These are phyloP conservation scores for Diplosoma virens DNA, from an alignment of 23 tunicate genomes.

Conservation along the genomic window DNA sequence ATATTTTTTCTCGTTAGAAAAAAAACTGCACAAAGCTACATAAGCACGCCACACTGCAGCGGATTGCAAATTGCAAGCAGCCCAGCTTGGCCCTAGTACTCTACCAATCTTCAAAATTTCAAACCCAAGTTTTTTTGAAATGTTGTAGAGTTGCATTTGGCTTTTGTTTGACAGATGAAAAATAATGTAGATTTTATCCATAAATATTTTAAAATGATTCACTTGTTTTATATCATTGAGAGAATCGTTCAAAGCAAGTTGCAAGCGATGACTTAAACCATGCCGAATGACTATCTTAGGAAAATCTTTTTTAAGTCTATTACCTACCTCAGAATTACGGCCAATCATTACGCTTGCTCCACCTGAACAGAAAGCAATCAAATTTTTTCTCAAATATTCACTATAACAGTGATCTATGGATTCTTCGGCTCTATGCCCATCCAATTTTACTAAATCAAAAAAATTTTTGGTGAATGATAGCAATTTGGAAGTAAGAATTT, in stretches of 20 bases:
- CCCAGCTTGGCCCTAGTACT: conserved; percentile 21
- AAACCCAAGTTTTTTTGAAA: conserved; percentile 13
- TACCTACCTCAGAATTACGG: conserved; percentile 12
- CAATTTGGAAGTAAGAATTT: too few species aligned
- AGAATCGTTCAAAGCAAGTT: conserved; percentile 12
- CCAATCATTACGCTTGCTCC: conserved; percentile 51
- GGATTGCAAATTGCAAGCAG: conserved; percentile 11
- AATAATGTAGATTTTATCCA: conserved; percentile 9
- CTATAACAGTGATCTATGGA: conserved; percentile 7
- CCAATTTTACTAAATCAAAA: conserved; percentile 32
- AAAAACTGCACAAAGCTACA: conserved; percentile 11
- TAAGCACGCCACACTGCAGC: conserved; percentile 33
- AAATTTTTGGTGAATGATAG: conserved; percentile 29
- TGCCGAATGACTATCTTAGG: conserved; percentile 30
- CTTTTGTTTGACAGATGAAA: conserved; percentile 11
- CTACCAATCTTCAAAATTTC: conserved; percentile 16
- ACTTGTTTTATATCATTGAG: conserved; percentile 12
- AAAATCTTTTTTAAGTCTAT: conserved; percentile 20
- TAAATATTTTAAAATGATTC: conserved; percentile 9
- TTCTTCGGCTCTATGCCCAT: conserved; percentile 28
- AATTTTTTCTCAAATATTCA: conserved; percentile 17
- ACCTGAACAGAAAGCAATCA: conserved; percentile 40
- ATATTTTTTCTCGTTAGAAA: neutral
- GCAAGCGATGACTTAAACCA: conserved; percentile 25
- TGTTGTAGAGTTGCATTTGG: conserved; percentile 25